A percentile compares a stretch with the other conserved stretches of the same genome.
phyloP scores from a whole-genome alignment of 2,113 vertebrate genomes.

The Ramphastos sulfuratus region DNA sequence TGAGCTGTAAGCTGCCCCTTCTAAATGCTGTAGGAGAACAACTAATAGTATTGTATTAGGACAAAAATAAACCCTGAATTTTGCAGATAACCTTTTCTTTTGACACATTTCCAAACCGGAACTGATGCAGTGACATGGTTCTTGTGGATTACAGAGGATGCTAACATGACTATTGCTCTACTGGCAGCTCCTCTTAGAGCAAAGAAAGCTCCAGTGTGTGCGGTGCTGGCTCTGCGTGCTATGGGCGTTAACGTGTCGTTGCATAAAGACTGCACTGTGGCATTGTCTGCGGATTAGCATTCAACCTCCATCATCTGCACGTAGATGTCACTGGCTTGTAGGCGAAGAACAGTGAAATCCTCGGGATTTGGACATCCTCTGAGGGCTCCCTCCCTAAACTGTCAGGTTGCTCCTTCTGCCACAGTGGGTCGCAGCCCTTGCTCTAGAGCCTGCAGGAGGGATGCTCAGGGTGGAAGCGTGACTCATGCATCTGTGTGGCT shows the following conservation, averaged over 20 bases:
- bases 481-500: accelerated
- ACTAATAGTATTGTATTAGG: neutral
- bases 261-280: neutral
- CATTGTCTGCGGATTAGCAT: neutral
- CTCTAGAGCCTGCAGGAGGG: neutral
- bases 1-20: neutral
- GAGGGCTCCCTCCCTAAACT: accelerated
- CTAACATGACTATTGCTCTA: neutral
- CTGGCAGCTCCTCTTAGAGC: neutral
- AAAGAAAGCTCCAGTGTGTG: accelerated
- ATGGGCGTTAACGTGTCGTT: too few species aligned
- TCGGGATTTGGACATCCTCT: neutral
- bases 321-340: neutral
- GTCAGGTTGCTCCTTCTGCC: neutral
- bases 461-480: neutral
- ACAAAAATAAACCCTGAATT: neutral
- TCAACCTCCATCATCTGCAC: neutral
- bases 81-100: slow-evolving; percentile 2
- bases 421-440: neutral
- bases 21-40: neutral
- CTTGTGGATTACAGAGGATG: neutral
- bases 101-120: neutral
- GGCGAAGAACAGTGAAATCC: neutral
- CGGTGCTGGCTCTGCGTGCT: neutral
- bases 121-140: neutral